phyloP scores from a whole-genome alignment of 2,888 invertebrate species.

The Chalcosyrphus nemorum region DNA sequence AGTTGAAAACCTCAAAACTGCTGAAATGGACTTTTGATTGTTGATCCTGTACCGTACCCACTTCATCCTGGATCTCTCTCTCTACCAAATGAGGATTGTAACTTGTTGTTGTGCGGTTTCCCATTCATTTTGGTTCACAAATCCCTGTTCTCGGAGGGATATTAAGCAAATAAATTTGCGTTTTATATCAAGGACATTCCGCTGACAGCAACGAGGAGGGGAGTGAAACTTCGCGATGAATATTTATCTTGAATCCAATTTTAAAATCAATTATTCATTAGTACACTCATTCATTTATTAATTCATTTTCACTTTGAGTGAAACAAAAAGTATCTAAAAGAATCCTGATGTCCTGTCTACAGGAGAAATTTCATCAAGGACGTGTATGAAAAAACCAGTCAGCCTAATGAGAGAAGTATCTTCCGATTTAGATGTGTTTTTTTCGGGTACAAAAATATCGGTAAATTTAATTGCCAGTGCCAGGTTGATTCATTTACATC shows the following conservation, averaged over 20 bases:
- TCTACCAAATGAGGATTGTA: background rate
- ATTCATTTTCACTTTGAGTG: background rate
- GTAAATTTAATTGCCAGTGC: slow-evolving; percentile 8
- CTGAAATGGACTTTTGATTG: slow-evolving; percentile 36
- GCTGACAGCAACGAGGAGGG: background rate
- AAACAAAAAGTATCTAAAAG: background rate
- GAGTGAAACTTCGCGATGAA: background rate
- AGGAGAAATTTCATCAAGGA: background rate
- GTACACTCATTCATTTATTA: background rate
- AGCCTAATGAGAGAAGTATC: slow-evolving; percentile 1
- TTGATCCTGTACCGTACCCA: background rate
- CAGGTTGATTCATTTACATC: slow-evolving; percentile 29
- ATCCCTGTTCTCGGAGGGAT: background rate
- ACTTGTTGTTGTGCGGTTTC: background rate
- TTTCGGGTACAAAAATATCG: background rate
- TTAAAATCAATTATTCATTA: slow-evolving; percentile 44
- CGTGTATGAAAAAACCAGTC: background rate
- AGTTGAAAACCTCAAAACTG: slow-evolving; percentile 5
- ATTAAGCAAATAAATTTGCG: background rate
- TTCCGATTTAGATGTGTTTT: background rate
- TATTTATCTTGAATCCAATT: slow-evolving; percentile 14
- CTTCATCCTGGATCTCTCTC: background rate
- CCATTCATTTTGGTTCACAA: background rate
- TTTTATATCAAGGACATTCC: background rate
- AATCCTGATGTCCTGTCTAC: background rate